A percentile compares a stretch with the other conserved stretches of the same genome.
Evolutionary conservation across 1,140 invertebrate species (phyloP).

Genomic region (Aphelinus atriplicis): DNA sequence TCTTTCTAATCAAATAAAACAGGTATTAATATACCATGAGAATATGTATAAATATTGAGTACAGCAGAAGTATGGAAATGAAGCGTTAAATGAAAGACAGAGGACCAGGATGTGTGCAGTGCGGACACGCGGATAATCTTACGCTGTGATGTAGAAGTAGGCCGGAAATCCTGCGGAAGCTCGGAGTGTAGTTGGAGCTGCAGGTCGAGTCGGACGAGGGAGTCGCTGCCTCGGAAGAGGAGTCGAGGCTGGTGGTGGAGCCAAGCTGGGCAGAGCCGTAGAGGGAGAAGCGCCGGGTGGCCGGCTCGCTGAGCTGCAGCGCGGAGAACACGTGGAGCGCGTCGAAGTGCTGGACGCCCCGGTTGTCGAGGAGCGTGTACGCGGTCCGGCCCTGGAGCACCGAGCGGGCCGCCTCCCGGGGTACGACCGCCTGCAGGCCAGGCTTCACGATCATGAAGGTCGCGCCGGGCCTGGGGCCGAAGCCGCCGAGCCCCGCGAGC

Average conservation of each 20-base stretch:
- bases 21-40: no score
- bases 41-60: no score
- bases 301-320: conserved; percentile 72
- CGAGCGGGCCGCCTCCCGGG: conserved; percentile 76
- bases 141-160: conserved; percentile 33
- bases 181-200: conserved; percentile 52
- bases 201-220: no score
- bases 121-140: conserved; percentile 37
- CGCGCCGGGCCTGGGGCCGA: conserved; percentile 65
- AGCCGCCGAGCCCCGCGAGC: neutral
- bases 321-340: conserved; percentile 79
- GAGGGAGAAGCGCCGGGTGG: conserved; percentile 73
- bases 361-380: conserved; percentile 81
- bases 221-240: no score
- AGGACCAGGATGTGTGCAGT: no score
- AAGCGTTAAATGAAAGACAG: conserved; percentile 2
- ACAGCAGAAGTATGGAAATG: no score
- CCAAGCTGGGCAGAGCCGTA: conserved; percentile 64
- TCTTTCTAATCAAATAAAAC: no score
- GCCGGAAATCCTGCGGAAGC: conserved; percentile 56
- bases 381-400: conserved; percentile 80
- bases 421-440: conserved; percentile 80
- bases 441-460: conserved; percentile 80
- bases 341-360: conserved; percentile 80
- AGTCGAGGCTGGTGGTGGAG: no score